Base-by-base conservation (phyloP, 1,140 invertebrate genomes). In the Drosophila willistoni region DNA sequence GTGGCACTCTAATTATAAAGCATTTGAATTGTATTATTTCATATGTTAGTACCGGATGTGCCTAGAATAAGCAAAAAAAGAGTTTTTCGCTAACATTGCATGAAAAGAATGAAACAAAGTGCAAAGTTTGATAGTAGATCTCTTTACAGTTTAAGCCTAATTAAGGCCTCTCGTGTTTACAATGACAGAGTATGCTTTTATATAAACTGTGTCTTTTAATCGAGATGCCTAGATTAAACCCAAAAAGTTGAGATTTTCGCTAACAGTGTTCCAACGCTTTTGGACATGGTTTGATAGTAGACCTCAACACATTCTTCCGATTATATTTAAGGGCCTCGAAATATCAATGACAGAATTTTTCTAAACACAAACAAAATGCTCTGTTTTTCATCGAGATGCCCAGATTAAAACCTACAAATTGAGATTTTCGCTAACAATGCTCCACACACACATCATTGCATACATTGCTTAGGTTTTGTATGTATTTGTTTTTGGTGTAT, bases 271-370 rank as follows among this genome's bases (percentile, higher is more conserved):
- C 70, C 79, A 42, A 70, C 12, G 29, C 34, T 17, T 55, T 73
- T 87, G 76, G 73, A 79, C 83, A 75, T 86, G 44, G 84, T 87
- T 87, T 87, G 83, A 89, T 89, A 89, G 84, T 87, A 87, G 84
- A 83, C 64, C 77, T 80, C 80, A 83, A 67, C 64, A 86, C 84
- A 86, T 55, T 36, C 17, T 55, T 75, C 41, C 6, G 5, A 29
- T 29, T 7, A 29, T 29, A 29, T 29, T 5, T 29, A 22, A 6
- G 29, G 29, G 29, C 29, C 29, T 29, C 6, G 44, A 47, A 2
- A 47, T 47, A 10, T 19, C 1, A 47, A 47, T 17, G 44, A 47
- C 14, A 47, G 14, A 17, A 17, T 47, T 17, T 13, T 10, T 10
- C 22, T 9, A 29, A 29, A 44, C 5, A 47, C 2, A 9, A 1